Evolutionary conservation across 1,140 invertebrate genomes (phyloP).

Genomic region (Riptortus pedestris): DNA sequence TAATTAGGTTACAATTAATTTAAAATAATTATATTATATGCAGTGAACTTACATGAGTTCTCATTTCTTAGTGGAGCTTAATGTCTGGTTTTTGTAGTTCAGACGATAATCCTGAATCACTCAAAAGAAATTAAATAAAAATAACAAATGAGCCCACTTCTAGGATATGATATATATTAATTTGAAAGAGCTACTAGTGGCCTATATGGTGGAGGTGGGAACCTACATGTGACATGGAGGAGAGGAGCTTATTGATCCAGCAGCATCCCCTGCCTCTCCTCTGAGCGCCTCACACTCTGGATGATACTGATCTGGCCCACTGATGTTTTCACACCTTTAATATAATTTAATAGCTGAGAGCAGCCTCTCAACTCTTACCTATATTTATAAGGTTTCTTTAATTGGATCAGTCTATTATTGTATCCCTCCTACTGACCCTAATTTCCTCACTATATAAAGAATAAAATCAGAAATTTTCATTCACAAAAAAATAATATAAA

Average conservation of each 20-base stretch:
- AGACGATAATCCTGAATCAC: neutral
- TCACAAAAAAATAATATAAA: too few relatives aligned
- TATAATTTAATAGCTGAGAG: neutral
- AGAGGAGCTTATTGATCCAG: constrained; percentile 8
- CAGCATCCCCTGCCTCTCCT: constrained; percentile 8
- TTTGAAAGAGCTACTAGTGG: neutral
- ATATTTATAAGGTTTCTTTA: neutral
- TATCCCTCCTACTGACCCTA: neutral
- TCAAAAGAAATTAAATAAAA: neutral
- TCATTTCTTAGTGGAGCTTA: neutral
- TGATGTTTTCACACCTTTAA: too few relatives aligned
- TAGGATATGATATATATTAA: neutral
- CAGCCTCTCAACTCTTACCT: neutral
- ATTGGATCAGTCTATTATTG: neutral
- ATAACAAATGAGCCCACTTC: neutral
- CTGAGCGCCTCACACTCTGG: neutral
- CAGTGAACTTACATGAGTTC: too few relatives aligned
- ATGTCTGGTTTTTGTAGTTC: neutral
- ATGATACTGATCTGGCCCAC: constrained; percentile 1
- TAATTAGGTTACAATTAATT: too few relatives aligned
- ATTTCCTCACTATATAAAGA: too few relatives aligned
- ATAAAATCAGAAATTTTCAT: too few relatives aligned
- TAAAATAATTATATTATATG: too few relatives aligned
- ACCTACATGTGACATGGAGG: neutral
- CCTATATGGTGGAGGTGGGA: neutral